These are phyloP conservation scores for Thereva unica DNA, from an alignment of 2,888 invertebrate genomes.

Conservation along the genomic window DNA sequence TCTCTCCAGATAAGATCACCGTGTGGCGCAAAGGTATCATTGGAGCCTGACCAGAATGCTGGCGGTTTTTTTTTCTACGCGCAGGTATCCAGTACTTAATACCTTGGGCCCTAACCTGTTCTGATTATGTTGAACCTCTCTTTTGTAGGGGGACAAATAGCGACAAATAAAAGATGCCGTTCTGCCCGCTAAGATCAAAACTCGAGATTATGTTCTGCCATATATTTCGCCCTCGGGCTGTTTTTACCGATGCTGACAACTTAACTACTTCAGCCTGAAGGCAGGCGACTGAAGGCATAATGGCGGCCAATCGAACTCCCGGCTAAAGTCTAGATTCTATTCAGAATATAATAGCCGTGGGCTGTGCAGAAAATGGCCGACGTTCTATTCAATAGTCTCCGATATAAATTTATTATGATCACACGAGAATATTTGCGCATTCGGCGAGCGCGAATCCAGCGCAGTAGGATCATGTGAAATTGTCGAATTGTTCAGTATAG, in stretches of 20 bases:
- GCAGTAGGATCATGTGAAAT: too few relatives aligned
- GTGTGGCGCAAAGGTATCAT: constrained; percentile 18
- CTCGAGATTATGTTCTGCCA: constrained; percentile 24
- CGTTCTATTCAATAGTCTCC: too few relatives aligned
- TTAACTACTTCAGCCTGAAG: constrained; percentile 28
- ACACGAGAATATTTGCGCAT: too few relatives aligned
- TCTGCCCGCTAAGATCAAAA: constrained; percentile 21
- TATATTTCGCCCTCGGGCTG: constrained; percentile 24
- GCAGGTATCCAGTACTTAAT: too few relatives aligned
- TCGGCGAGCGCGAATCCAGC: too few relatives aligned
- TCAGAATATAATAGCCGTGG: constrained; percentile 8
- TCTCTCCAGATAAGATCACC: constrained; percentile 25
- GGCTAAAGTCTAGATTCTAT: constrained; percentile 2
- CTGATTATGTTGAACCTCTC: constrained; percentile 15
- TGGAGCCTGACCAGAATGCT: neutral
- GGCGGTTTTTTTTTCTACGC: constrained; percentile 5
- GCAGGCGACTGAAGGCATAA: constrained; percentile 11
- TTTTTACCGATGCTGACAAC: constrained; percentile 36
- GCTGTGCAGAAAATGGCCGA: neutral
- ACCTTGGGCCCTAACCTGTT: constrained; percentile 4
- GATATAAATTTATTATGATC: too few relatives aligned
- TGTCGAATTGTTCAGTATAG: too few relatives aligned
- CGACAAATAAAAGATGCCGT: constrained; percentile 36
- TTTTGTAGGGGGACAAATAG: constrained; percentile 35
- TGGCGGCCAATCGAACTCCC: constrained; percentile 16